Evolutionary conservation across 2,113 vertebrate species (phyloP).

Genomic region (Phylloscopus trochiloides): DNA sequence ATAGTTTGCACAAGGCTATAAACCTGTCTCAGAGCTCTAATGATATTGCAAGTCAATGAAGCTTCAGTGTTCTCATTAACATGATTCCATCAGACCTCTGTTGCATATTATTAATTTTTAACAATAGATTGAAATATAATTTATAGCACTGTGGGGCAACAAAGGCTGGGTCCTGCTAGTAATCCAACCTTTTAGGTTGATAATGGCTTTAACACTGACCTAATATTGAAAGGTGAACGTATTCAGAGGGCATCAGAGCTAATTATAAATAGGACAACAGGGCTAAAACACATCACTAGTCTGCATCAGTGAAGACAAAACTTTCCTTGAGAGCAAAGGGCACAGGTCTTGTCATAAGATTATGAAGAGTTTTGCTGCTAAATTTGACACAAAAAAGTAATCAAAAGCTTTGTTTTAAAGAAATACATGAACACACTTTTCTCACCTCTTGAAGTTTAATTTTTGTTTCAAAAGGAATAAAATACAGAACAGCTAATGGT

Average conservation of each 20-base stretch:
- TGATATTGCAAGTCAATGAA: conserved; percentile 58
- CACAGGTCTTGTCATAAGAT: background rate
- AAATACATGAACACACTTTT: background rate
- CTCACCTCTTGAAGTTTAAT: background rate
- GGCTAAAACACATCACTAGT: background rate
- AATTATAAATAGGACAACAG: background rate
- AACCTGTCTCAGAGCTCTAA: conserved; percentile 49
- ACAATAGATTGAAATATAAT: conserved; percentile 28
- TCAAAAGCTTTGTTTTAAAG: background rate
- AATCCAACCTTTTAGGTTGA: background rate
- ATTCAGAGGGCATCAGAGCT: background rate
- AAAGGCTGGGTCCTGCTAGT: background rate
- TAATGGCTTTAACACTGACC: conserved; percentile 12
- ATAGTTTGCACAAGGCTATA: conserved; percentile 33
- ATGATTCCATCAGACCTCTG: conserved; percentile 37
- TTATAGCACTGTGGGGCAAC: conserved; percentile 26
- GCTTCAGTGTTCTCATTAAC: conserved; percentile 56
- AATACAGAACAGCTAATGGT: background rate
- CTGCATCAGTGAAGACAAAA: background rate
- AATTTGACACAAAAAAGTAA: background rate
- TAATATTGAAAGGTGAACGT: background rate
- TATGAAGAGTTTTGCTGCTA: background rate
- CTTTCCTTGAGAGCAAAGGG: background rate
- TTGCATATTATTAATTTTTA: conserved; percentile 60
- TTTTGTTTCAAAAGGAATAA: background rate